Percentiles rank a stretch among this genome's conserved stretches.
These are phyloP conservation scores for Xestia ashworthii DNA, from an alignment of 2,888 invertebrate genomes.

Conservation along the genomic window DNA sequence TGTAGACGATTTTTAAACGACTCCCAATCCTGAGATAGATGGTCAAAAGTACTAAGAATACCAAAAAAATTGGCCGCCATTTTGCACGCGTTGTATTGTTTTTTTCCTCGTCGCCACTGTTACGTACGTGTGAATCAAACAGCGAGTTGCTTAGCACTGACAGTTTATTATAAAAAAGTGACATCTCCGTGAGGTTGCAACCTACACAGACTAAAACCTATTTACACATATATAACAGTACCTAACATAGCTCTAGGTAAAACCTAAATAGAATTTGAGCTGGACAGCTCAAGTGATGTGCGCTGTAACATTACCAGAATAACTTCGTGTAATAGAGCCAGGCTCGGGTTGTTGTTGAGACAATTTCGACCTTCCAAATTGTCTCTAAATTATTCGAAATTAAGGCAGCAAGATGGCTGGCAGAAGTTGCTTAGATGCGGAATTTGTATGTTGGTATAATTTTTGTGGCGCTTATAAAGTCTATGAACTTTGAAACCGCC, in stretches of 20 bases:
- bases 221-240: too few species aligned
- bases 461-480: constrained; percentile 18
- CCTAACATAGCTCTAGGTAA: constrained; percentile 5
- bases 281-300: constrained; percentile 38
- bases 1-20: too few species aligned
- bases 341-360: constrained; percentile 34
- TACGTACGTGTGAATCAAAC: too few species aligned
- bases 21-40: too few species aligned
- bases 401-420: constrained; percentile 38
- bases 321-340: constrained; percentile 50
- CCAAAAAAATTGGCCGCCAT: too few species aligned
- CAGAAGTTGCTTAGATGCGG: constrained; percentile 8
- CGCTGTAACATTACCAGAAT: constrained; percentile 51
- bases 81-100: too few species aligned
- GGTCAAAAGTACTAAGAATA: too few species aligned
- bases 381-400: constrained; percentile 49
- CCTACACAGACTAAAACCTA: too few species aligned
- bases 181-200: too few species aligned
- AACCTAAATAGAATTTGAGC: constrained; percentile 45
- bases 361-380: constrained; percentile 41
- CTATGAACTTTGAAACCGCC: background rate
- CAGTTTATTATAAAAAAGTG: too few species aligned
- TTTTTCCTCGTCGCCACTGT: too few species aligned
- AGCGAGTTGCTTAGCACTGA: too few species aligned
- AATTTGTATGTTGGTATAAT: constrained; percentile 27